Evolutionary conservation across 2,797 vertebrate genomes (phyloP).

Genomic region (Sparus aurata): DNA sequence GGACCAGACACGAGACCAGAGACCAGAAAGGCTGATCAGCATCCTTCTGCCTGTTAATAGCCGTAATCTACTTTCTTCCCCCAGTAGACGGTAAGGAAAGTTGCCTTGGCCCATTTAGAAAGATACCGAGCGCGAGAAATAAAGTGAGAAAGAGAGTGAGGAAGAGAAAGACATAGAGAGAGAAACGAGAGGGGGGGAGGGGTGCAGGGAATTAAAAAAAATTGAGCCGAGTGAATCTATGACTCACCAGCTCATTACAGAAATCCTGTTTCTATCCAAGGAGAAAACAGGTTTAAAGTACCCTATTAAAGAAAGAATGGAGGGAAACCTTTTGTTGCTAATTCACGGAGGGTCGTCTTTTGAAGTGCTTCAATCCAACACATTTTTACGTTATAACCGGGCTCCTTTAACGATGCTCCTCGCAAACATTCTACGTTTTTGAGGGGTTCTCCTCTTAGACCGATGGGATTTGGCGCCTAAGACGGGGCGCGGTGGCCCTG

Average conservation of each 20-base stretch:
- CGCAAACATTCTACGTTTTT: conserved; percentile 38
- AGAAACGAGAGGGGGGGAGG: neutral
- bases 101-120: conserved; percentile 78
- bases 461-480: conserved; percentile 40
- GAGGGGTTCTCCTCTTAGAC: conserved; percentile 30
- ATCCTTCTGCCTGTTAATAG: conserved; percentile 75
- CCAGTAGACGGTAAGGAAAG: conserved; percentile 62
- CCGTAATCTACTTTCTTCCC: conserved; percentile 76
- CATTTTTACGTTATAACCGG: conserved; percentile 54
- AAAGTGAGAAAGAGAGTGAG: conserved; percentile 41
- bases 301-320: conserved; percentile 69
- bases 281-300: conserved; percentile 76
- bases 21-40: conserved; percentile 64
- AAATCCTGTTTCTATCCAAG: conserved; percentile 75
- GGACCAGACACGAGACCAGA: conserved; percentile 56
- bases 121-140: conserved; percentile 53
- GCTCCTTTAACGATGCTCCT: conserved; percentile 48
- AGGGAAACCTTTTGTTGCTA: conserved; percentile 72
- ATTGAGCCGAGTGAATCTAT: conserved; percentile 67
- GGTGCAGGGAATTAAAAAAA: conserved; percentile 57
- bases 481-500: neutral
- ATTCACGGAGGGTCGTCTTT: conserved; percentile 70
- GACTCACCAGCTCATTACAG: conserved; percentile 80
- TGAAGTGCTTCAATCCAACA: conserved; percentile 58
- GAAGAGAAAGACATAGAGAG: conserved; percentile 3